Base-by-base conservation (phyloP, 2,797 vertebrate species). In the Artibeus jamaicensis region DNA sequence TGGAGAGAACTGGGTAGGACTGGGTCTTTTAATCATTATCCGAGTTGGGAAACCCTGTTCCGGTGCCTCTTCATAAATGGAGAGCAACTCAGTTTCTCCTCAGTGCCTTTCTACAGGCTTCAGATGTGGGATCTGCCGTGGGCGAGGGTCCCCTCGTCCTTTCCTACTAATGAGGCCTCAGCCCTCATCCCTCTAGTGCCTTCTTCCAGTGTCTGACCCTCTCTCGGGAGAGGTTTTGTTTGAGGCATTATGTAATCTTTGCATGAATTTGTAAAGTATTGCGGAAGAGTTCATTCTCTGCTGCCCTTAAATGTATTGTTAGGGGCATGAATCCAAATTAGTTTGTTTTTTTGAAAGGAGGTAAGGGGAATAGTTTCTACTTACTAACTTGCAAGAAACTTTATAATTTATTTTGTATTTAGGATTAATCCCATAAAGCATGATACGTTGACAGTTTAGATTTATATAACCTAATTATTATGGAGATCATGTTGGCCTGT, bases 41-140 rank as follows among this genome's bases (percentile, higher is more conserved):
- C 50, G 4, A 0, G 1, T 0, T 0, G 2, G 42, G 48, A n/a
- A 32, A 9, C 32, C 18, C 1, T 34, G 11, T 9, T 14, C 5
- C 21, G 14, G 0, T 3, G 3, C 57, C 19, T 39, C 9, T 22
- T 74, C 22, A 2, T 37, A 55, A 53, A 62, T 71, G 42, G 18
- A 42, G 62, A 44, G 48, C 22, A 55, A 26, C n/a, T 21, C 15
- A 1, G 48, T 57, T 42, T 67, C 24, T 48, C 5, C 26, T 5
- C 2, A 0, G 24, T 10, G 3, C 2, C 67, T 68, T 46, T 37
- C 42, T 6, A 2, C 6, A 0, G 46, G 21, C n/a, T 70, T 92
- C 57, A 32, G 16, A 5, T 12, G 46, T 34, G 42, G 24, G 15
- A 39, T 16, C 39, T 1, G 0, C 18, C 0, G 6, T 34, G 59